A percentile compares a stretch with the other conserved stretches of the same genome.
These are phyloP conservation scores for Caenorhabditis afra DNA, from an alignment of 2,888 invertebrate genomes.

Conservation along the genomic window DNA sequence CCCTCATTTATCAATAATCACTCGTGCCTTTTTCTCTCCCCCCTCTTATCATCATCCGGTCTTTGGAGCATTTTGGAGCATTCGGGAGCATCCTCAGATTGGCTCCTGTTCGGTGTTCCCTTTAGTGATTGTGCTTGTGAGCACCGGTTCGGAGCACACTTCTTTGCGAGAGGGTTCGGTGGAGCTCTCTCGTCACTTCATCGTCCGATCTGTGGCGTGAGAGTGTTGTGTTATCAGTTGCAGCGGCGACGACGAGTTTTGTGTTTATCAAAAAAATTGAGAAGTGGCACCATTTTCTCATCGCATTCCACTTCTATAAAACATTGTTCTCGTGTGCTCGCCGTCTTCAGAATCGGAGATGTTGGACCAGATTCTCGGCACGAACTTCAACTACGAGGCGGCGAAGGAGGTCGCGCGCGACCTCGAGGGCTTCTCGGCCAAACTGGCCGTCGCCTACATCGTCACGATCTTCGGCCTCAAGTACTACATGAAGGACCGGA, in stretches of 20 bases:
- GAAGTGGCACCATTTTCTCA: not conserved
- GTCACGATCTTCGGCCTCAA: slow-evolving; percentile 62
- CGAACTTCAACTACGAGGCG: slow-evolving; percentile 70
- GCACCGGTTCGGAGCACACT: too few species aligned
- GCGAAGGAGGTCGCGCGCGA: slow-evolving; percentile 73
- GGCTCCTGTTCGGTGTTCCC: too few species aligned
- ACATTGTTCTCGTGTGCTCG: slow-evolving; percentile 3
- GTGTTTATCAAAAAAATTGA: not conserved
- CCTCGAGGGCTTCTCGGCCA: slow-evolving; percentile 67
- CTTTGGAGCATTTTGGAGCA: too few species aligned
- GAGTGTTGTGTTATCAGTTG: too few species aligned
- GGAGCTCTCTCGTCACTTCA: too few species aligned
- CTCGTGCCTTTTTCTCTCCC: not conserved
- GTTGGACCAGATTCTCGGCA: slow-evolving; percentile 57
- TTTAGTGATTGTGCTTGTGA: too few species aligned
- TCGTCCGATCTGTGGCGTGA: too few species aligned
- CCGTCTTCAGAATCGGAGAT: slow-evolving; percentile 6
- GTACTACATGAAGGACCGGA: slow-evolving; percentile 68
- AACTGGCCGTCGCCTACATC: slow-evolving; percentile 63
- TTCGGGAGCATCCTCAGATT: too few species aligned
- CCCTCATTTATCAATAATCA: slow-evolving; percentile 32
- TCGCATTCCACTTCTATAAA: slow-evolving; percentile 12
- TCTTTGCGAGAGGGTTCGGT: too few species aligned
- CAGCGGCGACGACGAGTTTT: too few species aligned
- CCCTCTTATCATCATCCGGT: not conserved